Evolutionary conservation across 92 coral and sea anemone species (phyloP), one percentile per base, ranked within the genome.

Genomic region (Paragorgia papillata): DNA sequence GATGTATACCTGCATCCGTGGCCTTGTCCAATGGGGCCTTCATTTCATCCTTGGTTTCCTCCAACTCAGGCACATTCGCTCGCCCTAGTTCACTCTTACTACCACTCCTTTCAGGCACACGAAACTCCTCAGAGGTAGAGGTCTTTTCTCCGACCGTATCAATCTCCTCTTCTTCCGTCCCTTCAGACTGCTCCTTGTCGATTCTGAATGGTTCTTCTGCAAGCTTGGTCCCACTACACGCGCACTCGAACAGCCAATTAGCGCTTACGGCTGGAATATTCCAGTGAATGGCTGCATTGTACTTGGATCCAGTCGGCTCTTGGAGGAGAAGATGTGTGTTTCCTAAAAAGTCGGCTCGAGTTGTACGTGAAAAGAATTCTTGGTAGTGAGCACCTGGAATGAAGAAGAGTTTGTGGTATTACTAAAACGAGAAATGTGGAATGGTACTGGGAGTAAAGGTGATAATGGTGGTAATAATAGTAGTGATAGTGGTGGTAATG

Each of bases 161-260:
- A 31, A 49, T 59, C 25, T 73, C 62, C 22, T 69, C 83, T 9
- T 76, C 82, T 0, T 73, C 51, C 9, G 80, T 77, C 33, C 63
- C 87, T 0, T 37, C 30, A 37, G 10, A 53, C 21, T 14, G 26
- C 34, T 34, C 12, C 19, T 27, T 22, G 49, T 66, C 69, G 25
- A 63, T 0, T 7, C 1, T 28, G 43, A 12, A 30, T 10, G 69
- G 46, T 31, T 22, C 48, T 48, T 31, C 41, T 31, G 26, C 24
- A 12, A 63, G 48, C 66, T 79, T 74, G 20, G 65, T 49, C 9
- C 92, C 90, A 62, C 74, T 75, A 35, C 77, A 54, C 2, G 95
- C 97, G 79, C 98, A 94, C 0, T 90, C 83, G 85, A 90, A 94
- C 34, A 94, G 80, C 98, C 98, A 94, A 15, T 94, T 74, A 0